Evolutionary conservation across 2,113 vertebrate genomes (phyloP).

Genomic region (Amphiprion ocellaris): DNA sequence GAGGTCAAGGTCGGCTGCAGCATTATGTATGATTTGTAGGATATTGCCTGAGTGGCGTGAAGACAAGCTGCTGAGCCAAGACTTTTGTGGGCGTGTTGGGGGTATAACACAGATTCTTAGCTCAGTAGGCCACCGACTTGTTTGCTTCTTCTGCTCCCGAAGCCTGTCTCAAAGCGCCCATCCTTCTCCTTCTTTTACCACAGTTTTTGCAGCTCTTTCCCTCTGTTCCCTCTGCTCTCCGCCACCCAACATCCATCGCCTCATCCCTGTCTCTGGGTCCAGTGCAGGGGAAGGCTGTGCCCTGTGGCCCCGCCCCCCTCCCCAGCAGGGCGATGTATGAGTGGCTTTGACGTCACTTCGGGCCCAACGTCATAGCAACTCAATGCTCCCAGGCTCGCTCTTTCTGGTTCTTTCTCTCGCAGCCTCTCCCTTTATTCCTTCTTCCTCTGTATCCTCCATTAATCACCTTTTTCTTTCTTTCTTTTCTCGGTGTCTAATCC

Average conservation of each 20-base stretch:
- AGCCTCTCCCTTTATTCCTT: conserved; percentile 38
- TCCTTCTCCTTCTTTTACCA: conserved; percentile 15
- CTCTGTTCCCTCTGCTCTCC: conserved; percentile 19
- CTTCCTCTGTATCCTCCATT: conserved; percentile 41
- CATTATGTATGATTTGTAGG: conserved; percentile 51
- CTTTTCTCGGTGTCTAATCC: background rate
- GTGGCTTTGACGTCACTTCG: conserved; percentile 78
- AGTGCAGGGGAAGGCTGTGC: conserved; percentile 50
- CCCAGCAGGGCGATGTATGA: conserved; percentile 73
- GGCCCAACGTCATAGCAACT: conserved; percentile 71
- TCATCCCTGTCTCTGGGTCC: conserved; percentile 41
- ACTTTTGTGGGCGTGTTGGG: background rate
- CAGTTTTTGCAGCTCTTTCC: background rate
- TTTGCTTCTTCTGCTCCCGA: no score
- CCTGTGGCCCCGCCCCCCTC: conserved; percentile 46
- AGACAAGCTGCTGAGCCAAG: background rate
- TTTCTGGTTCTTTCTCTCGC: conserved; percentile 61
- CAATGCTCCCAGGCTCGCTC: conserved; percentile 64
- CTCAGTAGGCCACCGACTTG: no score
- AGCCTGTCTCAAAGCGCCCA: no score
- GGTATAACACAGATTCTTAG: no score
- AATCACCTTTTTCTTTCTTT: conserved; percentile 21
- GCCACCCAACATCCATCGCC: conserved; percentile 34
- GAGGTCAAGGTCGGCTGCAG: conserved; percentile 49
- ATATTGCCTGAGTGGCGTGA: conserved; percentile 25